phyloP scores from a whole-genome alignment of 1,140 invertebrate species.

The Formica selysi region DNA sequence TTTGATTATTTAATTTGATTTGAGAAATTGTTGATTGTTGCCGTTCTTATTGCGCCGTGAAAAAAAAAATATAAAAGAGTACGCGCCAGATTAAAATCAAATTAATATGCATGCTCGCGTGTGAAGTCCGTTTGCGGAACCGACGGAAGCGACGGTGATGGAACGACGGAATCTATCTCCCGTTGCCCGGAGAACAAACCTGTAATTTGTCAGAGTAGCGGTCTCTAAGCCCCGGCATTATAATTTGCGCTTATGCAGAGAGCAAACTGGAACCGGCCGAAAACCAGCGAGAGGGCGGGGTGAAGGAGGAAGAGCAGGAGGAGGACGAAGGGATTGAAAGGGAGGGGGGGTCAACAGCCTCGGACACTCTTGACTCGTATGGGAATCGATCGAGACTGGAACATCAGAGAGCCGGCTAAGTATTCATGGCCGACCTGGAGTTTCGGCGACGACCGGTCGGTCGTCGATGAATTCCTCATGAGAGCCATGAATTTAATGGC shows the following conservation, averaged over 20 bases:
- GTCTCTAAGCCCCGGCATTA: conserved; percentile 73
- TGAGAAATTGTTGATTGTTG: conserved; percentile 1
- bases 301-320: too few species aligned
- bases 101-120: conserved; percentile 73
- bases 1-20: background rate
- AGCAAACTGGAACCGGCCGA: conserved; percentile 65
- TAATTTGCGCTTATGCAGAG: conserved; percentile 76
- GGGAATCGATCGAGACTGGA: conserved; percentile 69
- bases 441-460: conserved; percentile 35
- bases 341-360: conserved; percentile 62
- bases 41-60: background rate
- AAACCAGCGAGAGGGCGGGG: background rate
- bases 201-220: conserved; percentile 76
- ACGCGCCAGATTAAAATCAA: conserved; percentile 67
- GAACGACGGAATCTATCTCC: conserved; percentile 76
- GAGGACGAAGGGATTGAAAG: conserved; percentile 46
- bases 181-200: conserved; percentile 73
- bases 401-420: conserved; percentile 61
- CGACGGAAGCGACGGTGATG: conserved; percentile 69
- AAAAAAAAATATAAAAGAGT: conserved; percentile 19
- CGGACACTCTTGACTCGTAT: conserved; percentile 60
- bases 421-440: conserved; percentile 63
- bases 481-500: conserved; percentile 67
- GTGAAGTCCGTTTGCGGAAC: conserved; percentile 64
- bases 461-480: conserved; percentile 70